Evolutionary conservation across 2,797 vertebrate genomes (phyloP).

Genomic region (Phoxinus dragarum): DNA sequence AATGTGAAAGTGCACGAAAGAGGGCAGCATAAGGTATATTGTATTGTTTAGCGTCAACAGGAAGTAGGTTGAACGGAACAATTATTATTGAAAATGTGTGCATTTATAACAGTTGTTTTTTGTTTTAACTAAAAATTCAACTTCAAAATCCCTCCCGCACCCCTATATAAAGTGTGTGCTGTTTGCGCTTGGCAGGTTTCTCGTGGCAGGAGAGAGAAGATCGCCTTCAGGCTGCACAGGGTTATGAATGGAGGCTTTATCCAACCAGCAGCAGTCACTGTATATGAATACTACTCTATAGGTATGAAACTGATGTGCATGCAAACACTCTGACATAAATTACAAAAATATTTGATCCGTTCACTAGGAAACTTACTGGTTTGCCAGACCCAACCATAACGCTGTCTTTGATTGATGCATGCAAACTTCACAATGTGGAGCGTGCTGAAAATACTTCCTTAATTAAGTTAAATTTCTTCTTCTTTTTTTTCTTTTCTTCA

Average conservation of each 20-base stretch:
- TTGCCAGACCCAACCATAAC: not conserved
- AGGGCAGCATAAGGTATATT: too few relatives aligned
- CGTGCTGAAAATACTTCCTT: too few relatives aligned
- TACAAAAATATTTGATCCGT: not conserved
- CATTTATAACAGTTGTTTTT: too few relatives aligned
- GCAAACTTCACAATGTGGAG: not conserved
- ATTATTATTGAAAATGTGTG: too few relatives aligned
- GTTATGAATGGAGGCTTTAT: slow-evolving; percentile 36
- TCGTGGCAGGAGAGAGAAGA: slow-evolving; percentile 5
- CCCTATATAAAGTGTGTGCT: not conserved
- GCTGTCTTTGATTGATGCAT: not conserved
- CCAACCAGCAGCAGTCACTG: slow-evolving; percentile 54
- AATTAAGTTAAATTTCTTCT: too few relatives aligned
- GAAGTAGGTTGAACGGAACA: too few relatives aligned
- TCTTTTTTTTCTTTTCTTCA: too few relatives aligned
- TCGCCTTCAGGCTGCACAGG: slow-evolving; percentile 55
- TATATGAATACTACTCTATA: slow-evolving; percentile 61
- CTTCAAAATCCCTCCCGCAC: too few relatives aligned
- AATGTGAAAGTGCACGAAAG: too few relatives aligned
- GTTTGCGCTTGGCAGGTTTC: slow-evolving; percentile 39
- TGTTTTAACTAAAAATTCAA: not conserved
- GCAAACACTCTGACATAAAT: not conserved
- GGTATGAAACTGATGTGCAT: slow-evolving; percentile 20
- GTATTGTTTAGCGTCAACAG: too few relatives aligned
- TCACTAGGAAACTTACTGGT: not conserved